These are phyloP conservation scores for Clarias laeviceps DNA, from an alignment of 2,797 vertebrate species.

Conservation along the genomic window DNA sequence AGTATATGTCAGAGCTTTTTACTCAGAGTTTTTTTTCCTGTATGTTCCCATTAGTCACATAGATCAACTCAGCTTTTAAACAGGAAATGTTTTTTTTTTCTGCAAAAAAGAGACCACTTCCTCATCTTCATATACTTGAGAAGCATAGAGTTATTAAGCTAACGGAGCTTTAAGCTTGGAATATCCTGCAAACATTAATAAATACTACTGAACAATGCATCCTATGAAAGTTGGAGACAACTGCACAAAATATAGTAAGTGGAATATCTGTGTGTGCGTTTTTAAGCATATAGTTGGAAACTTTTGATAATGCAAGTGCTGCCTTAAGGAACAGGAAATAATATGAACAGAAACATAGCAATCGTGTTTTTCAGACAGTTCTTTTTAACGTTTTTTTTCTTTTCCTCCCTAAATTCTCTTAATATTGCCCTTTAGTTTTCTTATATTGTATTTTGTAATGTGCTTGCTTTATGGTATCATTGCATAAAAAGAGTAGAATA, in stretches of 20 bases:
- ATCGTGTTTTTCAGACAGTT: not conserved
- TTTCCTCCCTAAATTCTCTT: not conserved
- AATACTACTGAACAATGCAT: conserved; percentile 54
- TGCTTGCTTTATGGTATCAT: not conserved
- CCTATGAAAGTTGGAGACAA: conserved; percentile 38
- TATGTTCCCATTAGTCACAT: conserved; percentile 65
- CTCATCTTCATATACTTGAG: conserved; percentile 87
- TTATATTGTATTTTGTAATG: conserved; percentile 13
- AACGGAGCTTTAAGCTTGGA: conserved; percentile 41
- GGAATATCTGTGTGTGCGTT: conserved; percentile 19
- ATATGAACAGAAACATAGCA: not conserved
- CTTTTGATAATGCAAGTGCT: conserved; percentile 5
- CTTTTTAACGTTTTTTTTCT: conserved; percentile 2
- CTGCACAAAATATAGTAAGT: conserved; percentile 48
- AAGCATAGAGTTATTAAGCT: conserved; percentile 58
- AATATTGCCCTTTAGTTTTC: not conserved
- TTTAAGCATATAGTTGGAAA: not conserved
- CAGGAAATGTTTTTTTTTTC: conserved; percentile 81
- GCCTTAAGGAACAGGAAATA: conserved; percentile 54
- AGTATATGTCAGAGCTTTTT: not conserved
- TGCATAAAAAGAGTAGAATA: conserved; percentile 4
- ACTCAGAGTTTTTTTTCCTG: not conserved
- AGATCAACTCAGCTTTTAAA: conserved; percentile 70
- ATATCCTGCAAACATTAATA: conserved; percentile 44
- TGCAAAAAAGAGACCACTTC: conserved; percentile 83